phyloP scores from a whole-genome alignment of 1,140 invertebrate genomes.

The Drosophila nigromelanica region DNA sequence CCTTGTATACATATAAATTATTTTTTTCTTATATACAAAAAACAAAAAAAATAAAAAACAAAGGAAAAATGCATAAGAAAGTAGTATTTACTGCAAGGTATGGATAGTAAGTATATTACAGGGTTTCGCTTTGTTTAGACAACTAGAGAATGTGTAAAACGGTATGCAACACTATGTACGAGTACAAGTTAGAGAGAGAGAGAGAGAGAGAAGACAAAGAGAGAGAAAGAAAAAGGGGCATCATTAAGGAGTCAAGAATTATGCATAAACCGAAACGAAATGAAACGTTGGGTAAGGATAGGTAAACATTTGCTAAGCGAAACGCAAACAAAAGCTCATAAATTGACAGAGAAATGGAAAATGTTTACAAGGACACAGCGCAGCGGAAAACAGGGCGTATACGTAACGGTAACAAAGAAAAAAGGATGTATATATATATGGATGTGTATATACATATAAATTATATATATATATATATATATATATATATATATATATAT shows the following conservation, averaged over 20 bases:
- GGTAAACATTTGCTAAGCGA: slow-evolving; percentile 79
- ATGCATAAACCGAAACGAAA: slow-evolving; percentile 54
- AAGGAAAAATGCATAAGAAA: slow-evolving; percentile 22
- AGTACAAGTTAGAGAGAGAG: slow-evolving; percentile 34
- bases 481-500: slow-evolving; percentile 28
- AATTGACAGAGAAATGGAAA: slow-evolving; percentile 71
- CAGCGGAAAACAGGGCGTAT: slow-evolving; percentile 69
- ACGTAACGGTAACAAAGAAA: slow-evolving; percentile 45
- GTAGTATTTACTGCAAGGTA: slow-evolving; percentile 25
- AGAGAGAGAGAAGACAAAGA: slow-evolving; percentile 5
- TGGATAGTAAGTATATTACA: slow-evolving; percentile 36
- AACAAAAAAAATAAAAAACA: slow-evolving; percentile 22
- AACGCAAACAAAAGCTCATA: slow-evolving; percentile 80
- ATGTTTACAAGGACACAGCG: slow-evolving; percentile 61
- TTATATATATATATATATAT: slow-evolving; percentile 22
- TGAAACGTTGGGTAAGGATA: slow-evolving; percentile 38
- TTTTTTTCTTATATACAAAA: slow-evolving; percentile 25
- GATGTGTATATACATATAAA: too few species aligned
- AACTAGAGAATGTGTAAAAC: slow-evolving; percentile 35
- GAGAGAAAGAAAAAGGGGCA: background rate
- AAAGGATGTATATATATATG: slow-evolving; percentile 20
- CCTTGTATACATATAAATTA: slow-evolving; percentile 36
- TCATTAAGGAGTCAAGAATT: slow-evolving; percentile 57
- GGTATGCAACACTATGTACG: slow-evolving; percentile 52
- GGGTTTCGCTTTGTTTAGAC: slow-evolving; percentile 27